A percentile compares a stretch with the other conserved stretches of the same genome.
Conservation (phyloP, 1,140 invertebrate genomes). For the Temnothorax longispinosus region DNA sequence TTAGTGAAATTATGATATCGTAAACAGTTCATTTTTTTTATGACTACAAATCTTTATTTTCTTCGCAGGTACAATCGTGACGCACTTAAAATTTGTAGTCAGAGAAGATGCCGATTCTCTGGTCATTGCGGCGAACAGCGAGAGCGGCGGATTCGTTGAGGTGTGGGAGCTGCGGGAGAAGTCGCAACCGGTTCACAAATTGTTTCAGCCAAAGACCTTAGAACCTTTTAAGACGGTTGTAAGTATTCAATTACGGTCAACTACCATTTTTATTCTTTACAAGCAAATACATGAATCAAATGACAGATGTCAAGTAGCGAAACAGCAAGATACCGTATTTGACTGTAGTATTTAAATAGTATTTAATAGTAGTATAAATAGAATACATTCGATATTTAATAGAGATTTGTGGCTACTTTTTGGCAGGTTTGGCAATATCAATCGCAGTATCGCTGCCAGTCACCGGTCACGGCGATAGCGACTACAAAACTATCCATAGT, state of each 20-base stretch:
- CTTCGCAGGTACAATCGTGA: constrained; percentile 85
- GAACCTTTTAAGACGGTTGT: constrained; percentile 91
- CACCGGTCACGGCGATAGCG: constrained; percentile 85
- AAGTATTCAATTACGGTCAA: constrained; percentile 80
- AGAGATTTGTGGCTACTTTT: not conserved
- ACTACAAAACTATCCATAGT: constrained; percentile 89
- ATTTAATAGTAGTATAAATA: not conserved
- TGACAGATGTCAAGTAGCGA: not conserved
- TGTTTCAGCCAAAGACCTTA: constrained; percentile 87
- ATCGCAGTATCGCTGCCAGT: constrained; percentile 87
- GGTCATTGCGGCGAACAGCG: constrained; percentile 89
- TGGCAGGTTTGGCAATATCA: constrained; percentile 90
- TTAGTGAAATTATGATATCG: not conserved
- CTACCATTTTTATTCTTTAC: constrained; percentile 9
- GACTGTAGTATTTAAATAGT: not conserved
- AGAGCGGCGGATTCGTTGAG: constrained; percentile 90
- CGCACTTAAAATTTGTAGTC: constrained; percentile 92
- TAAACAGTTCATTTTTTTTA: not conserved
- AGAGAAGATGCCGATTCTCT: constrained; percentile 93
- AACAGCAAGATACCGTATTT: not conserved
- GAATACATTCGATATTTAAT: not conserved
- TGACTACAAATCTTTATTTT: constrained; percentile 42
- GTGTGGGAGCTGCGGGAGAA: constrained; percentile 95
- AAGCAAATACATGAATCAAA: not conserved
- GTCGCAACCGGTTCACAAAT: constrained; percentile 91